Conservation (phyloP, 1,140 invertebrate species). For the Drosophila nebulosa region DNA sequence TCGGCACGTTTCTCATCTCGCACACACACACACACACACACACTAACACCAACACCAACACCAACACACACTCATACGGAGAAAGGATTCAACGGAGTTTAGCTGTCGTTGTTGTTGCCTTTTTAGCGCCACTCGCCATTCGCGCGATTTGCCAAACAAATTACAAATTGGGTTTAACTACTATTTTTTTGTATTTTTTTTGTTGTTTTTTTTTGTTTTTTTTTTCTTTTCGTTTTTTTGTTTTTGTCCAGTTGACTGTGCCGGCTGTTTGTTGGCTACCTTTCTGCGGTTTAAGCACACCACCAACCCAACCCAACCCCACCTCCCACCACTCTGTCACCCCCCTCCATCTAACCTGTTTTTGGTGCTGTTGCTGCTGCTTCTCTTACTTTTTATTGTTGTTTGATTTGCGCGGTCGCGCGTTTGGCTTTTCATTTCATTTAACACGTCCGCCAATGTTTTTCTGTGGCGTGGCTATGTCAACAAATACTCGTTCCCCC, state of each 20-base stretch:
- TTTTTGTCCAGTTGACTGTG: conserved; percentile 16
- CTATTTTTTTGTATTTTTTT: conserved; percentile 11
- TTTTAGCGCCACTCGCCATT: conserved; percentile 47
- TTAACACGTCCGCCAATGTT: conserved; percentile 71
- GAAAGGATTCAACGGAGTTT: conserved; percentile 52
- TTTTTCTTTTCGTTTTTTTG: conserved; percentile 28
- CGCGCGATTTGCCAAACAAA: conserved; percentile 73
- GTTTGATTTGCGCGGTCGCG: conserved; percentile 76
- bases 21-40: conserved; percentile 36
- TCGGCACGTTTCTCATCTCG: conserved; percentile 77
- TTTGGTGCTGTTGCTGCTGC: neutral
- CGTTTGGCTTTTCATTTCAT: conserved; percentile 75
- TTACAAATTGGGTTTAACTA: conserved; percentile 75
- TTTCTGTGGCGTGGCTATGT: conserved; percentile 59
- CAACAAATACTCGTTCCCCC: conserved; percentile 45
- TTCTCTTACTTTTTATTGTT: conserved; percentile 71
- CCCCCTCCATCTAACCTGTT: neutral
- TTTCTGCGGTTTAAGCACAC: conserved; percentile 32
- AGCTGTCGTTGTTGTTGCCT: conserved; percentile 40
- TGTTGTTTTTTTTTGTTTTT: neutral
- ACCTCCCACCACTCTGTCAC: neutral
- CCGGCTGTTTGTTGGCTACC: conserved; percentile 14
- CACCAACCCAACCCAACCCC: neutral
- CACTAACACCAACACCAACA: conserved; percentile 28
- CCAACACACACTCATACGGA: conserved; percentile 27